Evolutionary conservation across 2,113 vertebrate species (phyloP), one percentile per base, ranked within the genome.

Genomic region (Leucoraja erinaceus): DNA sequence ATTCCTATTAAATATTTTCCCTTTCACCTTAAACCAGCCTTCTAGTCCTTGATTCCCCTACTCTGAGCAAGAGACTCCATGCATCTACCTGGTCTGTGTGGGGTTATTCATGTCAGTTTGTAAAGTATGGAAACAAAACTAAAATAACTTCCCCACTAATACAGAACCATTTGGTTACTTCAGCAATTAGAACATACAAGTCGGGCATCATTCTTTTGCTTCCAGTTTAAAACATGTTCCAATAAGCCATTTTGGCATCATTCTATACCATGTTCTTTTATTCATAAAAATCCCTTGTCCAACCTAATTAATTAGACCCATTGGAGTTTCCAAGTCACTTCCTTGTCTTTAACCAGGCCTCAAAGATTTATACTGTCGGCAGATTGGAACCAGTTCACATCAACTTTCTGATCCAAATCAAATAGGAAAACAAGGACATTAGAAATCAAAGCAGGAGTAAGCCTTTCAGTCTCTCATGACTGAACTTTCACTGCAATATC

Each of bases 81-180:
- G 38, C 38, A n/a, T 47, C 38, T 47, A 47, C 38, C 38, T 47
- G 38, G 3, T 47, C 38, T 47, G 3, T 86, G 28, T 63, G 59
- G 56, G 63, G 28, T 31, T 86, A 63, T 31, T 28, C 28, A 31
- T 63, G 83, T 63, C 83, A 59, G 4, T 84, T 84, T 84, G 81
- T 59, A 84, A 84, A 59, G 81, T 88, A 88, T 33, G 83, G 59
- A 31, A 66, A 88, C 28, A 18, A 66, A 86, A 86, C 81, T n/a
- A 86, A 61, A 61, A n/a, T 56, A 61, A 86, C 28, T 28, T 61
- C n/a, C 56, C 81, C 56, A 86, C 0, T 59, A 66, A 18, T 61
- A 31, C 28, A 33, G 54, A 84, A 61, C 9, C 0, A 83, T 59
- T 14, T 61, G 25, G 28, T 7, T 88, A 11, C 28, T 88, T 88